These are phyloP conservation scores for Anastatus disparis DNA, from an alignment of 1,140 invertebrate species.

Conservation along the genomic window DNA sequence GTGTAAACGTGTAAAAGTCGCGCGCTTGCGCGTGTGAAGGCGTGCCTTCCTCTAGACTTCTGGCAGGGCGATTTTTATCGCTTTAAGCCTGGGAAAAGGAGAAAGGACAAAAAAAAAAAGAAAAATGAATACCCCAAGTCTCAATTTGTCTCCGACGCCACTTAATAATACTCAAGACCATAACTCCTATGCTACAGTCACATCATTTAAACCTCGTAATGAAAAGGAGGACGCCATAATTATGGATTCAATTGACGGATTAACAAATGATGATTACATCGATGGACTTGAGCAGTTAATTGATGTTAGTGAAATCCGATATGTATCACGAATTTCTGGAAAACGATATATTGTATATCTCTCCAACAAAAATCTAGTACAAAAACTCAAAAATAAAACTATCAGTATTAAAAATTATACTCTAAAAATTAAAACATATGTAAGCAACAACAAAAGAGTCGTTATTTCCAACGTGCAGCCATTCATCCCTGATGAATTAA, in stretches of 20 bases:
- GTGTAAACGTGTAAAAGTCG: background rate
- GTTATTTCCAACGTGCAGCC: background rate
- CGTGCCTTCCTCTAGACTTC: no score
- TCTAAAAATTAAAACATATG: background rate
- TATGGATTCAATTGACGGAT: background rate
- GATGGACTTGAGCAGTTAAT: background rate
- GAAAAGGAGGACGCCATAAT: slow-evolving; percentile 5
- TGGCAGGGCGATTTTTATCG: no score
- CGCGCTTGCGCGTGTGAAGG: background rate
- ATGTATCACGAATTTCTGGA: background rate
- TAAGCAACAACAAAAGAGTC: background rate
- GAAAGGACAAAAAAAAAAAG: no score
- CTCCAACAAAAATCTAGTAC: background rate
- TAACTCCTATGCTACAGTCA: no score
- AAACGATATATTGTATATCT: no score
- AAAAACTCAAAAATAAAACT: background rate
- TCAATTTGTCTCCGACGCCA: no score
- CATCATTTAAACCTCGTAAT: no score
- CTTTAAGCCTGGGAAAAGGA: no score
- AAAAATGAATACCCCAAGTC: no score
- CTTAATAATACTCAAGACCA: no score
- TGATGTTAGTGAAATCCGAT: background rate
- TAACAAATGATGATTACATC: slow-evolving; percentile 8
- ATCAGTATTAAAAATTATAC: background rate
- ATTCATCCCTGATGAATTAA: background rate